Percentiles rank a stretch among this genome's conserved stretches.
Conservation (phyloP, 1,140 invertebrate species). For the Latrodectus geometricus region DNA sequence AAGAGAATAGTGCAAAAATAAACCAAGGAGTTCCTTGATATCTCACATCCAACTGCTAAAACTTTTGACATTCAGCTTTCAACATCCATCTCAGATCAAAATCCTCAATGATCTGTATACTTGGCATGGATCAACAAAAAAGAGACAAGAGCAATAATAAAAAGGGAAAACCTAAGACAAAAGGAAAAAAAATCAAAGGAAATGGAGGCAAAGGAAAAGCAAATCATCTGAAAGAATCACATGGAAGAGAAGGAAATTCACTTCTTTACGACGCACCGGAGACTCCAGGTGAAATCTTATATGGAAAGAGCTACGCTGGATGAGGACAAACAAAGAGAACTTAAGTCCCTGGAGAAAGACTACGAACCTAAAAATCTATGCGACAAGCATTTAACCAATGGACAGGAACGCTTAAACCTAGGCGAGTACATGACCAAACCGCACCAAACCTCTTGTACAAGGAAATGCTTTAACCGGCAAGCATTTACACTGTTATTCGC, state of each 20-base stretch:
- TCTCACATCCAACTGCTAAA: no score
- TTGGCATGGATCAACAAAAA: constrained; percentile 26
- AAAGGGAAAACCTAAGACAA: constrained; percentile 30
- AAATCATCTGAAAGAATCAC: constrained; percentile 58
- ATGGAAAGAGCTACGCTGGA: constrained; percentile 34
- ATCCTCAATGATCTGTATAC: constrained; percentile 28
- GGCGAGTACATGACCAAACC: constrained; percentile 54
- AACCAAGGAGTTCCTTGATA: no score
- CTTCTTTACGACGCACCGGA: constrained; percentile 57
- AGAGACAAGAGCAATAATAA: constrained; percentile 24
- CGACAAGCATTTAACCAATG: constrained; percentile 57
- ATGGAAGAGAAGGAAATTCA: constrained; percentile 52
- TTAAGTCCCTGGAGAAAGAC: constrained; percentile 12
- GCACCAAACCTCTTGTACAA: constrained; percentile 57
- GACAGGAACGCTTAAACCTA: constrained; percentile 55
- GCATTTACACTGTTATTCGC: constrained; percentile 53
- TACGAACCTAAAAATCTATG: constrained; percentile 41
- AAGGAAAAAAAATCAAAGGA: constrained; percentile 27
- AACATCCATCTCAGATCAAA: not conserved
- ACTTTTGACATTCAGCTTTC: no score
- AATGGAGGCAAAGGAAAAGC: constrained; percentile 36
- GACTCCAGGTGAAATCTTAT: constrained; percentile 43
- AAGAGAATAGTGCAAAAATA: no score
- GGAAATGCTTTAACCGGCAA: constrained; percentile 60
- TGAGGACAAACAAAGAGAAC: constrained; percentile 44